phyloP scores from a whole-genome alignment of 2,797 vertebrate genomes.

The Parambassis ranga region DNA sequence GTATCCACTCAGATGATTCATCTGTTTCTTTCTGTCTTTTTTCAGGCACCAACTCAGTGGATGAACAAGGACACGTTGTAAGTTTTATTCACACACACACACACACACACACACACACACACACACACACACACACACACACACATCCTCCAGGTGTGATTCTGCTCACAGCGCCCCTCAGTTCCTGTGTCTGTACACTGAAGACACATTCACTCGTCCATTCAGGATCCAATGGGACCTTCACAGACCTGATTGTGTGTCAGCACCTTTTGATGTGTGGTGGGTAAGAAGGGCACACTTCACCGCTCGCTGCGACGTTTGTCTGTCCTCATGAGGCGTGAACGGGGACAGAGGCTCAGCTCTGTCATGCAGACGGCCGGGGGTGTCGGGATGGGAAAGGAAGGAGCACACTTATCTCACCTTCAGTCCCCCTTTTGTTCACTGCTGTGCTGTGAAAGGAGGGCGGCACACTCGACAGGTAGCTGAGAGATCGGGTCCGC shows the following conservation, averaged over 20 bases:
- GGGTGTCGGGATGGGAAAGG: conserved; percentile 25
- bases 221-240: too few relatives aligned
- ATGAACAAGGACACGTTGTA: conserved; percentile 88
- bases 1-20: too few relatives aligned
- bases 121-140: background rate
- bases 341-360: too few relatives aligned
- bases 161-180: background rate
- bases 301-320: background rate
- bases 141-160: background rate
- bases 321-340: background rate
- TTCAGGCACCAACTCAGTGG: conserved; percentile 87
- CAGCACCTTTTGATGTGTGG: conserved; percentile 12
- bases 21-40: background rate
- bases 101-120: background rate
- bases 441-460: background rate
- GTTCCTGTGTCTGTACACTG: background rate
- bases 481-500: background rate
- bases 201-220: background rate
- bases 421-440: background rate
- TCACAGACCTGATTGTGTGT: too few relatives aligned
- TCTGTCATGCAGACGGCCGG: background rate
- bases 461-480: conserved; percentile 23
- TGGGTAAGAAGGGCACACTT: conserved; percentile 19
- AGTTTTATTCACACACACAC: background rate
- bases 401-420: conserved; percentile 52